Base-by-base conservation (phyloP, 2,888 invertebrate genomes). In the Cybosia mesomella region DNA sequence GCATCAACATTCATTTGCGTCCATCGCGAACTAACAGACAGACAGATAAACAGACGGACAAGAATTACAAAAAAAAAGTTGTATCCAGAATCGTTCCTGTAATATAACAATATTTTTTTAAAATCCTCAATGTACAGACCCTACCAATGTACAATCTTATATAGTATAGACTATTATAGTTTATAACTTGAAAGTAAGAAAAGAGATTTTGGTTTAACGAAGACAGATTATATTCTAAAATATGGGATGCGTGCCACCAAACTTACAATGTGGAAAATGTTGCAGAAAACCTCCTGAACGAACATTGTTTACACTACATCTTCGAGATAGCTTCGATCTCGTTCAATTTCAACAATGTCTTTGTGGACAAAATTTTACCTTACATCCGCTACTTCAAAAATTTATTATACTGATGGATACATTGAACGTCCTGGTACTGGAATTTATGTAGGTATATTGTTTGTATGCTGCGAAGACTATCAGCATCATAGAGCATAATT, bases 261-360 rank as follows among this genome's bases (percentile, higher is more conserved):
- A 79, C 71, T 66, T 74, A 74, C 75, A 75, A 75, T 77, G 82
- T 79, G 71, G 70, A 71, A 75, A 77, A 72, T 74, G 72, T 71
- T 58, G 64, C 65, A 58, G 74, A 66, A 73, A 78, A 68, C 70
- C 57, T 63, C 53, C 58, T 70, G 71, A 68, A 68, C 67, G 72
- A 79, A 81, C 81, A 79, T 79, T 81, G 82, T 79, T 80, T 74
- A 79, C 80, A 71, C 60, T 81, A 79, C 76, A 79, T 80, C 73
- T 81, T 73, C 65, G 69, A 74, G 71, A 81, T 77, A 70, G 80
- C 75, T 71, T 66, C 72, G 73, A 70, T 80, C 71, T 72, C 70
- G 70, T 75, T 79, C 69, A 57, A 73, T 77, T 80, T 74, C 70
- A 71, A 77, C 72, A 68, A 75, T 79, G 77, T 72, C 70, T 74